Percentiles rank a stretch among this genome's conserved stretches.
phyloP scores from a whole-genome alignment of 2,888 invertebrate species.

The Xestia xanthographa region DNA sequence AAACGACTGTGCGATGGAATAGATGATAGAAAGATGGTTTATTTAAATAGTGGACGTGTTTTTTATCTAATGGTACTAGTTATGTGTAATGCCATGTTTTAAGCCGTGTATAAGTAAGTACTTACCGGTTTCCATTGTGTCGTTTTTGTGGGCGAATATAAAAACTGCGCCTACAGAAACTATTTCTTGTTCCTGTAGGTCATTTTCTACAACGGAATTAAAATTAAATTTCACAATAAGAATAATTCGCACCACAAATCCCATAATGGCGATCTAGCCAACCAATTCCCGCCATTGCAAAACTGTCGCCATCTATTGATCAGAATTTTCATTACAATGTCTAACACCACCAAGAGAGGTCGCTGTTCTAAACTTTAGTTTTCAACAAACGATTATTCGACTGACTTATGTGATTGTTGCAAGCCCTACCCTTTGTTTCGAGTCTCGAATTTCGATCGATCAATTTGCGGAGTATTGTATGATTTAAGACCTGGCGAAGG shows the following conservation, averaged over 20 bases:
- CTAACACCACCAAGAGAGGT: constrained; percentile 56
- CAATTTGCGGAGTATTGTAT: constrained; percentile 75
- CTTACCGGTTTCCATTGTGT: constrained; percentile 38
- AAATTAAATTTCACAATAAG: not conserved
- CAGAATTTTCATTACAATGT: constrained; percentile 41
- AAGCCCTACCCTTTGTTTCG: constrained; percentile 64
- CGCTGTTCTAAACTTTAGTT: constrained; percentile 62
- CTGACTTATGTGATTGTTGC: constrained; percentile 70
- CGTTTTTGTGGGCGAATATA: constrained; percentile 10
- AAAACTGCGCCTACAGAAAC: constrained; percentile 2
- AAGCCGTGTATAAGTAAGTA: constrained; percentile 41
- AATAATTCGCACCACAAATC: constrained; percentile 1
- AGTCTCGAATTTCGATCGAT: constrained; percentile 72
- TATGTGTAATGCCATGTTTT: constrained; percentile 63
- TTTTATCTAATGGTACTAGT: constrained; percentile 68
- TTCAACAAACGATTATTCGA: constrained; percentile 51
- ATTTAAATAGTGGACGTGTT: constrained; percentile 76
- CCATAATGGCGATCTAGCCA: constrained; percentile 22
- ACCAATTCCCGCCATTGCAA: constrained; percentile 28
- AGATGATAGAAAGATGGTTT: constrained; percentile 84
- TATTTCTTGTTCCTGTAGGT: not conserved
- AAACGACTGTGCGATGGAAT: constrained; percentile 83
- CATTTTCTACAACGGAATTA: not conserved
- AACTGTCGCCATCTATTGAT: constrained; percentile 59
- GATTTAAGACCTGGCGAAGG: constrained; percentile 83